These are phyloP conservation scores for Sebastes matsubarae DNA, from an alignment of 2,797 vertebrate genomes.

Conservation along the genomic window DNA sequence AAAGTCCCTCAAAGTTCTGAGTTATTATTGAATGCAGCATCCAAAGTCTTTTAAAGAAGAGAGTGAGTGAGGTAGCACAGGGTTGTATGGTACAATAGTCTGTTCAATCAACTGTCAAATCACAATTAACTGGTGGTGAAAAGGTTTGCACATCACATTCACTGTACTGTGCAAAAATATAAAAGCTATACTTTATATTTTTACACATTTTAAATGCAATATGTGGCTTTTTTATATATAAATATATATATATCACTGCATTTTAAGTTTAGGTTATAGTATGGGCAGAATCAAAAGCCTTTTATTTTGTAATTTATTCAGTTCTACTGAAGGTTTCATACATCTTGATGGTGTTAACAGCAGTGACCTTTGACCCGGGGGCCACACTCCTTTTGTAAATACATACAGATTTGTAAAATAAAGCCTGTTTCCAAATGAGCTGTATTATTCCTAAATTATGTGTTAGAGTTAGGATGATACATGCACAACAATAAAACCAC, in stretches of 20 bases:
- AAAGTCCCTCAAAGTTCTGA: neutral
- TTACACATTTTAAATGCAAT: constrained; percentile 61
- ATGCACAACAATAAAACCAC: constrained; percentile 62
- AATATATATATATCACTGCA: constrained; percentile 11
- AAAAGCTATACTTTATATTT: constrained; percentile 67
- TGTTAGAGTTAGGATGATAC: constrained; percentile 29
- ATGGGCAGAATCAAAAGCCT: constrained; percentile 46
- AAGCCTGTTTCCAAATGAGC: constrained; percentile 55
- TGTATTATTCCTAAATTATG: constrained; percentile 54
- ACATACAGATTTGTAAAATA: constrained; percentile 68
- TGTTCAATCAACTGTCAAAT: constrained; percentile 60
- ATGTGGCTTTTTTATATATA: constrained; percentile 48
- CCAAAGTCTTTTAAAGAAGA: neutral
- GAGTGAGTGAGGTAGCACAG: neutral
- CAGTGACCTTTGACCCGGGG: constrained; percentile 45
- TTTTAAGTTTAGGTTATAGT: constrained; percentile 12
- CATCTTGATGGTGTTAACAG: constrained; percentile 19
- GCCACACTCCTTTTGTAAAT: constrained; percentile 74
- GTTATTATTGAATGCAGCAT: constrained; percentile 1
- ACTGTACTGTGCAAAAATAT: constrained; percentile 48
- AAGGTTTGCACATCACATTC: constrained; percentile 39
- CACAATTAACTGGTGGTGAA: constrained; percentile 23
- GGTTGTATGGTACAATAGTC: constrained; percentile 18
- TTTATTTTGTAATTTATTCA: constrained; percentile 65
- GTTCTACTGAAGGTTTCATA: constrained; percentile 47